Conservation (phyloP, 2,797 vertebrate species). For the Poecilia wingei region DNA sequence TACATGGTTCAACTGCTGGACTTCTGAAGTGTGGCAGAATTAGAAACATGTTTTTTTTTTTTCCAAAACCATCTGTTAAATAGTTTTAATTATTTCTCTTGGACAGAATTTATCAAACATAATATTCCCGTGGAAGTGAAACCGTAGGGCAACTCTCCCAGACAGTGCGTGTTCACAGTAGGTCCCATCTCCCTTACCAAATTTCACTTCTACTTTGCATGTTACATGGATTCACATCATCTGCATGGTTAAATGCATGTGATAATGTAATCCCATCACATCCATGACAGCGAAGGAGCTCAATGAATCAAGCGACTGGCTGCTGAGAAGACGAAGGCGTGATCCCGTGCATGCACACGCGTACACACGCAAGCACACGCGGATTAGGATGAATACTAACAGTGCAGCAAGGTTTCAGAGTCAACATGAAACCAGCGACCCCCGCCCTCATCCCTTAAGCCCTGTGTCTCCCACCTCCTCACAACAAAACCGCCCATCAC, state of each 20-base stretch:
- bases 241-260: slow-evolving; percentile 50
- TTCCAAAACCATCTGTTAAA: not conserved
- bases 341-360: slow-evolving; percentile 26
- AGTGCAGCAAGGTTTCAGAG: slow-evolving; percentile 38
- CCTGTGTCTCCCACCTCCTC: slow-evolving; percentile 43
- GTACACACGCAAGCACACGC: slow-evolving; percentile 12
- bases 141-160: slow-evolving; percentile 7
- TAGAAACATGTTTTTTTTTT: not conserved
- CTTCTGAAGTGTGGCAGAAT: slow-evolving; percentile 31
- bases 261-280: slow-evolving; percentile 71
- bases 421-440: slow-evolving; percentile 44
- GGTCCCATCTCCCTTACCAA: slow-evolving; percentile 7
- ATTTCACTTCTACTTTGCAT: slow-evolving; percentile 36
- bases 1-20: slow-evolving; percentile 24
- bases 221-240: slow-evolving; percentile 35
- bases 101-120: not conserved
- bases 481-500: slow-evolving; percentile 67
- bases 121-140: slow-evolving; percentile 16
- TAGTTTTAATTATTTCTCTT: not conserved
- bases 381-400: slow-evolving; percentile 40
- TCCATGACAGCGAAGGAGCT: slow-evolving; percentile 43
- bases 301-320: slow-evolving; percentile 59
- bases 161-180: slow-evolving; percentile 19
- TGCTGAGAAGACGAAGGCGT: slow-evolving; percentile 47
- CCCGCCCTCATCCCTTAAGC: slow-evolving; percentile 61